These are phyloP conservation scores for Taenioides sp. DNA, from an alignment of 2,797 vertebrate genomes.

Conservation along the genomic window DNA sequence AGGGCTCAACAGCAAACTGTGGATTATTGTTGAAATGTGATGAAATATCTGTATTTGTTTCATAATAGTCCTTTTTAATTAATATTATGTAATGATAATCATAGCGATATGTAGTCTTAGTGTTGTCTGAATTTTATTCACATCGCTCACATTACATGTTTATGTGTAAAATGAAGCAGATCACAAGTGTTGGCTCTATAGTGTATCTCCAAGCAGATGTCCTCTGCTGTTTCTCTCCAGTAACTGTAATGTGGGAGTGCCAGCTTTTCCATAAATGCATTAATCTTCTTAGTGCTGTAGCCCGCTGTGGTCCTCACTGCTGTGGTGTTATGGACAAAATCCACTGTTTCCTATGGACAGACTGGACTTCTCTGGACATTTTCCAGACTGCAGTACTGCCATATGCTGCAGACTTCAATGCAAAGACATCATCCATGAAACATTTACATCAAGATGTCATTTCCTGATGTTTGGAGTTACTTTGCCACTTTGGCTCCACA, in stretches of 20 bases:
- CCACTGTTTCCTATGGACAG: constrained; percentile 39
- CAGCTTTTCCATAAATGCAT: constrained; percentile 79
- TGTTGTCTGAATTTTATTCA: constrained; percentile 34
- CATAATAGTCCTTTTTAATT: constrained; percentile 37
- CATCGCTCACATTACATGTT: constrained; percentile 33
- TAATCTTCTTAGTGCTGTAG: constrained; percentile 82
- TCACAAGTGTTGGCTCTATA: constrained; percentile 31
- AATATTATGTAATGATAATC: constrained; percentile 48
- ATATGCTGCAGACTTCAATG: neutral
- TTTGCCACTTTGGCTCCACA: constrained; percentile 17
- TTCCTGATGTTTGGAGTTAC: neutral
- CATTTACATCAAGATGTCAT: neutral
- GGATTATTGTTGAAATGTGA: constrained; percentile 17
- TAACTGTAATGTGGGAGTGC: constrained; percentile 74
- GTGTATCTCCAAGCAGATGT: constrained; percentile 61
- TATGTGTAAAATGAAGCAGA: constrained; percentile 39
- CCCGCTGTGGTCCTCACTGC: constrained; percentile 62
- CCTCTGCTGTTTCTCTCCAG: constrained; percentile 61
- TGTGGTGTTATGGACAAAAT: constrained; percentile 60
- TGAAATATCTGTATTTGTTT: constrained; percentile 29
- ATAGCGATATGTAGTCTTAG: constrained; percentile 24
- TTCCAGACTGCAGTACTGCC: neutral
- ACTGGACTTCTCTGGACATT: constrained; percentile 8
- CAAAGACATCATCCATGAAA: neutral
- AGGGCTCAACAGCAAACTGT: neutral